Evolutionary conservation across 2,888 invertebrate genomes (phyloP).

Genomic region (Conistra vaccinii): DNA sequence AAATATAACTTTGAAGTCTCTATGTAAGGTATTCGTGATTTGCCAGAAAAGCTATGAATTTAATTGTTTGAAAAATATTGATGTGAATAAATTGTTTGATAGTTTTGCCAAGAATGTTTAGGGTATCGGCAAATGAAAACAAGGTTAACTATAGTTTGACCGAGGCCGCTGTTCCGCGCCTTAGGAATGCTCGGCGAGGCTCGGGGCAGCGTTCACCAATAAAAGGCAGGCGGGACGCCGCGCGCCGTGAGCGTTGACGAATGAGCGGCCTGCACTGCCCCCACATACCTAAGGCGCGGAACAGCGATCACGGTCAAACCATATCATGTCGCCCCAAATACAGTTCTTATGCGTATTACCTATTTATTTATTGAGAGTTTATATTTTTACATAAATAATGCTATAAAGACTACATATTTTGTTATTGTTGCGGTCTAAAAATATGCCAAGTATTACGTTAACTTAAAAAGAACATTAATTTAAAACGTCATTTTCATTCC

Average conservation of each 20-base stretch:
- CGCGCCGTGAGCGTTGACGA: too few species aligned
- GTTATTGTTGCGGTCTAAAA: constrained; percentile 13
- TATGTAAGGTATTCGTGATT: neutral
- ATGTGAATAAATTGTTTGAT: constrained; percentile 22
- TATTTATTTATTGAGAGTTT: constrained; percentile 28
- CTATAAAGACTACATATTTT: neutral
- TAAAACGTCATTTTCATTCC: constrained; percentile 9
- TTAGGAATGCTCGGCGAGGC: too few species aligned
- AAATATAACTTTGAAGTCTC: constrained; percentile 23
- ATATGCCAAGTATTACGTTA: constrained; percentile 36
- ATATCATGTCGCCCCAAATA: constrained; percentile 21
- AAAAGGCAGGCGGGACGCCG: too few species aligned
- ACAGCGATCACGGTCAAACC: too few species aligned
- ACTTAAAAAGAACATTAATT: neutral
- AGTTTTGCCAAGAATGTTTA: constrained; percentile 13
- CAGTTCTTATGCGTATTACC: constrained; percentile 34
- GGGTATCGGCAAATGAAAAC: constrained; percentile 5
- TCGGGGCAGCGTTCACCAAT: too few species aligned
- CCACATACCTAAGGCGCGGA: too few species aligned
- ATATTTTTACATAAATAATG: constrained; percentile 35
- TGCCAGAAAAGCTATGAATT: constrained; percentile 20
- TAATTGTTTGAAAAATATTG: constrained; percentile 14
- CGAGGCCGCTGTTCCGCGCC: too few species aligned
- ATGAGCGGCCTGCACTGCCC: too few species aligned
- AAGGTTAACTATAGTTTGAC: neutral